phyloP scores from a whole-genome alignment of 2,113 vertebrate genomes.

The Desmodus rotundus region DNA sequence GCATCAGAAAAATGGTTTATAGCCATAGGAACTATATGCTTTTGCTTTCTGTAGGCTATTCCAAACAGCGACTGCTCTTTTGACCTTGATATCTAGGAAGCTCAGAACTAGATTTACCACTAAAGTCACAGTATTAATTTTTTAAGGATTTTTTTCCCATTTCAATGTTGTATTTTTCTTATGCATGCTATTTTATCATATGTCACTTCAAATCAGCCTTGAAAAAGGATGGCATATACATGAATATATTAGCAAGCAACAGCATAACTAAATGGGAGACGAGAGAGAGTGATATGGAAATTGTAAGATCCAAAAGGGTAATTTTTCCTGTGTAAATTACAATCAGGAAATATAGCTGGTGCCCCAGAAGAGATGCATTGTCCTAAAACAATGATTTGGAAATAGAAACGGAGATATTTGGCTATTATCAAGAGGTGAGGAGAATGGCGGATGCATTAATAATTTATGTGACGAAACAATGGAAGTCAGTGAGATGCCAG shows the following conservation, averaged over 20 bases:
- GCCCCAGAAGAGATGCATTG: constrained; percentile 44
- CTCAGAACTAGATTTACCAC: constrained; percentile 47
- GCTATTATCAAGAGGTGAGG: constrained; percentile 19
- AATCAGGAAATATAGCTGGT: constrained; percentile 46
- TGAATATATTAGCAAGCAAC: constrained; percentile 67
- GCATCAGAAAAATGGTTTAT: not conserved
- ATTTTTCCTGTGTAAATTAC: constrained; percentile 63
- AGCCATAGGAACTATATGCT: not conserved
- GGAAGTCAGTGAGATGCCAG: not conserved
- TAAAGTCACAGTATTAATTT: constrained; percentile 66
- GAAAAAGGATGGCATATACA: constrained; percentile 73
- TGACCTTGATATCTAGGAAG: constrained; percentile 37
- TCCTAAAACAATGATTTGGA: constrained; percentile 56
- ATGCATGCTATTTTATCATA: constrained; percentile 63
- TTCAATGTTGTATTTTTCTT: constrained; percentile 62
- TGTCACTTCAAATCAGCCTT: constrained; percentile 68
- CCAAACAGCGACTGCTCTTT: constrained; percentile 36
- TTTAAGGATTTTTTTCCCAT: constrained; percentile 57
- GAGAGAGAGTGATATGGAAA: constrained; percentile 59
- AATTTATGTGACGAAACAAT: not conserved
- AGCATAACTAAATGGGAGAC: constrained; percentile 58
- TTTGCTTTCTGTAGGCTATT: constrained; percentile 26
- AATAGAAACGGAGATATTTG: constrained; percentile 48
- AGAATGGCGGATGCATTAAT: not conserved
- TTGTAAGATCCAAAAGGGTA: constrained; percentile 61